A percentile compares a stretch with the other conserved stretches of the same genome.
phyloP scores from a whole-genome alignment of 2,797 vertebrate genomes.

The Dendrocincla tyrannina region DNA sequence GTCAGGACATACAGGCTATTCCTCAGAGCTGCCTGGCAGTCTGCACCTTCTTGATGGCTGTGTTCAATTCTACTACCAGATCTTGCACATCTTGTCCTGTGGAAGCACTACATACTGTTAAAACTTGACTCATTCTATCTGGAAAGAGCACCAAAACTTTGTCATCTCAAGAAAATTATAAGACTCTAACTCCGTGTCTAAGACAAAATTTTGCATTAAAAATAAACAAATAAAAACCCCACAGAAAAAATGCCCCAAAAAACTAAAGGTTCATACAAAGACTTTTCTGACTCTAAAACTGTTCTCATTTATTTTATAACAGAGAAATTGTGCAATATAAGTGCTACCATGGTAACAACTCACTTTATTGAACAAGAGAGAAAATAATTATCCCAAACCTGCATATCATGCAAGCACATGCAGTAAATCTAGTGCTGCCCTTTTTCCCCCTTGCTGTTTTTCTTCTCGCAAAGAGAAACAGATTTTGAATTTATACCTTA shows the following conservation, averaged over 20 bases:
- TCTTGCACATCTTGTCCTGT: not conserved
- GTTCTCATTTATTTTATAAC: conserved; percentile 51
- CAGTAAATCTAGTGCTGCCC: conserved; percentile 40
- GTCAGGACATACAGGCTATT: not conserved
- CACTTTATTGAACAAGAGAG: conserved; percentile 59
- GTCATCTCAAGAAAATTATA: not conserved
- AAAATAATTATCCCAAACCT: conserved; percentile 65
- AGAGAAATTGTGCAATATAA: conserved; percentile 49
- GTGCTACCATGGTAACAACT: conserved; percentile 65
- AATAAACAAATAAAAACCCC: not conserved
- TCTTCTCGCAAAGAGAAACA: not conserved
- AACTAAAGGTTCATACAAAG: not conserved
- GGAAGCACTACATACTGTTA: not conserved
- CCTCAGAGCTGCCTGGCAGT: not conserved
- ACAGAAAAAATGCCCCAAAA: not conserved
- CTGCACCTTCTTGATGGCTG: not conserved
- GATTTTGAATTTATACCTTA: conserved; percentile 54
- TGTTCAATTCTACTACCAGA: not conserved
- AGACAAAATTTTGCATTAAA: not conserved
- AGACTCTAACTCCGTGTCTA: not conserved
- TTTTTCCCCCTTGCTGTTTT: conserved; percentile 5
- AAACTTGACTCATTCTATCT: not conserved
- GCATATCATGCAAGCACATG: conserved; percentile 43
- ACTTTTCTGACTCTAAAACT: conserved; percentile 20
- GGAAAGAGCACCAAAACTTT: not conserved